Conservation (phyloP, 2,888 invertebrate genomes). For the Chironomus riparius region DNA sequence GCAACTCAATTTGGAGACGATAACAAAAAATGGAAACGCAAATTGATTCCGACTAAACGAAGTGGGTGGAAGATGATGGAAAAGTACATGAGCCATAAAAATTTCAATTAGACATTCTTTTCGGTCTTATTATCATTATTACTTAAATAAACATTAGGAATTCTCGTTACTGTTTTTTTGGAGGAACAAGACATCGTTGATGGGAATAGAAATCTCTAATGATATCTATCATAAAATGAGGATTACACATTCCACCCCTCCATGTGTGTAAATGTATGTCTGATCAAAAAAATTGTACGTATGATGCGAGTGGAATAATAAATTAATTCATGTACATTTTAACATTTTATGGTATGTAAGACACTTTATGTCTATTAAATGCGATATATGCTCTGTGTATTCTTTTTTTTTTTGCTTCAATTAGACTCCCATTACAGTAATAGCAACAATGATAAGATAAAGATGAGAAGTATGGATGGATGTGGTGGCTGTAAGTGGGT, state of each 20-base stretch:
- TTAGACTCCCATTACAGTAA: background rate
- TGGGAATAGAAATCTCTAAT: background rate
- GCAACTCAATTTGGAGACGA: too few relatives aligned
- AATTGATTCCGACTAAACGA: too few relatives aligned
- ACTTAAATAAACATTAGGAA: background rate
- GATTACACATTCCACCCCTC: conserved; percentile 1
- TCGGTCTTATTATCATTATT: background rate
- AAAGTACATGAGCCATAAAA: background rate
- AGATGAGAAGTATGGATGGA: background rate
- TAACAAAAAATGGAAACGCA: too few relatives aligned
- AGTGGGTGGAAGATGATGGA: too few relatives aligned
- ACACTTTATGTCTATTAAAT: conserved; percentile 11
- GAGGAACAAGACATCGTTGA: background rate
- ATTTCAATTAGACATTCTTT: background rate
- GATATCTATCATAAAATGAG: conserved; percentile 15
- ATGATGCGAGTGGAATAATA: conserved; percentile 10
- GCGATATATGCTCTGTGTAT: background rate
- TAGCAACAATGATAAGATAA: background rate
- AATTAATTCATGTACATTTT: conserved; percentile 13
- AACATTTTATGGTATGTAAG: background rate
- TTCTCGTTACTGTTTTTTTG: background rate
- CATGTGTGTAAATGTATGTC: background rate
- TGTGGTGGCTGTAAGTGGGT: background rate
- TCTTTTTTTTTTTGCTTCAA: background rate
- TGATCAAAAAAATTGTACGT: background rate